A percentile compares a stretch with the other conserved stretches of the same genome.
phyloP scores from a whole-genome alignment of 2,888 invertebrate species.

The Acronicta leporina region DNA sequence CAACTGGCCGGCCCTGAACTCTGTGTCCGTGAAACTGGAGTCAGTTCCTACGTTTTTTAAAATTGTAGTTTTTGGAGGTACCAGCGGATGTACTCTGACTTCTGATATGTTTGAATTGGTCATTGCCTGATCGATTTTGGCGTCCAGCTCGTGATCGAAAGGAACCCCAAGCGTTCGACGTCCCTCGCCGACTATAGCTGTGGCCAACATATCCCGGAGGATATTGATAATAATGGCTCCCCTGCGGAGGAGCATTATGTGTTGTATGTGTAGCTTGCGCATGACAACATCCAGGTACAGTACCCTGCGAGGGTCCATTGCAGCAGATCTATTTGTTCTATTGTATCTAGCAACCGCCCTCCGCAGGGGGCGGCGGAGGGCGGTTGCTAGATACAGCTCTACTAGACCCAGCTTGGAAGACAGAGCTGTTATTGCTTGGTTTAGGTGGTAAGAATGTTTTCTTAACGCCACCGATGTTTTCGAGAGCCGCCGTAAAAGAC shows the following conservation, averaged over 20 bases:
- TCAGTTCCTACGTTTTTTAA: neutral
- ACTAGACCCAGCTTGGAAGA: neutral
- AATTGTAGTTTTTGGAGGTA: neutral
- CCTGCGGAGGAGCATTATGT: constrained; percentile 5
- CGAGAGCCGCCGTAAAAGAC: constrained; percentile 3
- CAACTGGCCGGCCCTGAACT: neutral
- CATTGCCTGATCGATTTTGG: neutral
- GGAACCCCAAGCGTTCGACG: constrained; percentile 1
- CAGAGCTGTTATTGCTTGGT: no score
- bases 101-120: neutral
- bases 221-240: neutral
- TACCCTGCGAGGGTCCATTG: constrained; percentile 1
- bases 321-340: no score
- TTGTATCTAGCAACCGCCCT: no score
- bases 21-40: neutral
- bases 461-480: constrained; percentile 3
- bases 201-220: constrained; percentile 2
- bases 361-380: constrained; percentile 5
- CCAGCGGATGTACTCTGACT: neutral
- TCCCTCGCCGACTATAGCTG: neutral
- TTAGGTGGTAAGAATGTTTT: no score
- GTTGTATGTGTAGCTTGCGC: constrained; percentile 1
- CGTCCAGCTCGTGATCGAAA: constrained; percentile 1
- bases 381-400: constrained; percentile 3
- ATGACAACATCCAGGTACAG: neutral